phyloP scores from a whole-genome alignment of 2,888 invertebrate species.

The Chymomyza amoena region DNA sequence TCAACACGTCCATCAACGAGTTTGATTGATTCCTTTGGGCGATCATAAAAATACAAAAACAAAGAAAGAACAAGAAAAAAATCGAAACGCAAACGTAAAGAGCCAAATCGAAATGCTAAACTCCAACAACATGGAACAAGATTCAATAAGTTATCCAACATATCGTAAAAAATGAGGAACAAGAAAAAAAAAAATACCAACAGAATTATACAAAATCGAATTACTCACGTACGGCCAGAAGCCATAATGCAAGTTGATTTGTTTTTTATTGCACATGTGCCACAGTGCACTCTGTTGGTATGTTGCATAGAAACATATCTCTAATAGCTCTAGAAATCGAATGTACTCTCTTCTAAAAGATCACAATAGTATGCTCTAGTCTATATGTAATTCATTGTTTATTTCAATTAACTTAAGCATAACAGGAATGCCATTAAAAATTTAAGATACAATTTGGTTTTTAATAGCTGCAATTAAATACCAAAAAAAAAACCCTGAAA shows the following conservation, averaged over 20 bases:
- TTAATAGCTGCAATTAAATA: background rate
- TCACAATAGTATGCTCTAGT: background rate
- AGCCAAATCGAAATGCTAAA: constrained; percentile 15
- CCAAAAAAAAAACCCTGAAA: background rate
- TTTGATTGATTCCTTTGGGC: constrained; percentile 76
- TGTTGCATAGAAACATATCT: background rate
- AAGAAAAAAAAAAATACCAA: constrained; percentile 3
- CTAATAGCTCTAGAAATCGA: background rate
- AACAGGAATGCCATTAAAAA: background rate
- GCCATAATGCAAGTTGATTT: constrained; percentile 63
- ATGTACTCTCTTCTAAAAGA: background rate
- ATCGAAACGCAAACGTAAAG: constrained; percentile 5
- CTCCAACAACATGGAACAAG: constrained; percentile 18
- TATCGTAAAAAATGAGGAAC: constrained; percentile 26
- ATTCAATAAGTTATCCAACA: constrained; percentile 25
- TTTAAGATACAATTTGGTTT: background rate
- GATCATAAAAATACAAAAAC: constrained; percentile 56
- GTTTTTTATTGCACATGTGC: constrained; percentile 40
- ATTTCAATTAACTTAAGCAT: background rate
- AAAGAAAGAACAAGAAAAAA: background rate
- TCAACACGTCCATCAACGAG: constrained; percentile 75
- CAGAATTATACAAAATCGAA: constrained; percentile 47
- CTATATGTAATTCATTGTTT: background rate
- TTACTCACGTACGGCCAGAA: constrained; percentile 52
- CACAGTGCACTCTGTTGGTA: constrained; percentile 29